Evolutionary conservation across 2,113 vertebrate species (phyloP).

Genomic region (Passer domesticus): DNA sequence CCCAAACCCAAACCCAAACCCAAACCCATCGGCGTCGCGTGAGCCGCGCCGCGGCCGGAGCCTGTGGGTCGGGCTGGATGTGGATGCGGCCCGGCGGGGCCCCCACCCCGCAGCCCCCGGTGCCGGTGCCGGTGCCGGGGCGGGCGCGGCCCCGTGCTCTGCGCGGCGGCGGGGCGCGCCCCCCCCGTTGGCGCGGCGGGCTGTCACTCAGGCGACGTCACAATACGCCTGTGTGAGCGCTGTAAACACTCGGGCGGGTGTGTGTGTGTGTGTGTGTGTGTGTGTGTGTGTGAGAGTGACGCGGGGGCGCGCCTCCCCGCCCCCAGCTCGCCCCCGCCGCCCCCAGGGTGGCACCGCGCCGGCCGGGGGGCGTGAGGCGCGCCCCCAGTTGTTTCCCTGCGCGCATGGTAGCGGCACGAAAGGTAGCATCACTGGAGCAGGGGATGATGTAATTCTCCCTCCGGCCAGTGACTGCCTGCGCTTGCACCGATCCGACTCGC

Average conservation of each 20-base stretch:
- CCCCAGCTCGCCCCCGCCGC: background rate
- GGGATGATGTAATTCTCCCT: constrained; percentile 56
- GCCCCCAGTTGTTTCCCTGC: background rate
- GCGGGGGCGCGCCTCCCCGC: no score
- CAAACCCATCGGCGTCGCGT: background rate
- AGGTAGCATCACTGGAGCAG: constrained; percentile 31
- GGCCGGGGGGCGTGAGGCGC: background rate
- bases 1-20: background rate
- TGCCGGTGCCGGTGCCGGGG: background rate
- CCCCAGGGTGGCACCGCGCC: background rate
- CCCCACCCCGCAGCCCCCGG: no score
- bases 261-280: no score
- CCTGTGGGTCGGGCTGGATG: background rate
- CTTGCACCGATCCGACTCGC: constrained; percentile 3
- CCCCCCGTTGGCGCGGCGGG: no score
- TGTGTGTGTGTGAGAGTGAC: no score
- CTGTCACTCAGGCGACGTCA: no score
- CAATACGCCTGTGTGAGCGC: no score
- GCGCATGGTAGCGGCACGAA: constrained; percentile 10
- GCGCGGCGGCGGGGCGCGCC: no score
- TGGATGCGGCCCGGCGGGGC: background rate
- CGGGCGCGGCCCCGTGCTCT: no score
- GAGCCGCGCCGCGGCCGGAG: background rate
- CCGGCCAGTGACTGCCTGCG: constrained; percentile 37
- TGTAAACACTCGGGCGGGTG: no score